These are phyloP conservation scores for Mormoops blainvillei DNA, from an alignment of 2,113 vertebrate genomes.

Conservation along the genomic window DNA sequence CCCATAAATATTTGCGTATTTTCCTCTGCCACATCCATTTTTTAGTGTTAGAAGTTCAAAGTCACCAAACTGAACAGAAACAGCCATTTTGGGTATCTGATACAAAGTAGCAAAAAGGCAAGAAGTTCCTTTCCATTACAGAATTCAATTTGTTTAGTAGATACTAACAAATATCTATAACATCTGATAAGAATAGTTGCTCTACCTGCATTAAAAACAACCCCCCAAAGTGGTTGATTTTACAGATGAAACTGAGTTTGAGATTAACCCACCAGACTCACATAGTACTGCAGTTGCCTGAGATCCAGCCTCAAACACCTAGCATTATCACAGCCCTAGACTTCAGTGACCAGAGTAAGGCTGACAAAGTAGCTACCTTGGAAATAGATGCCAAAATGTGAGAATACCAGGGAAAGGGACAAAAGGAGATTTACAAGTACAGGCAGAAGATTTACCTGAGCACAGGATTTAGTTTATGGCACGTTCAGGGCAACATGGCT, in stretches of 20 bases:
- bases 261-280: not conserved
- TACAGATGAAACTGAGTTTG: not conserved
- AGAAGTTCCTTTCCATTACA: not conserved
- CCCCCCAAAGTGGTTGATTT: not conserved
- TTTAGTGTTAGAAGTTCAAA: not conserved
- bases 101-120: not conserved
- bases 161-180: not conserved
- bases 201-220: not conserved
- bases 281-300: not conserved
- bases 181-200: not conserved
- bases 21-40: not conserved
- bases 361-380: not conserved
- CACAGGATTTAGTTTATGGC: not conserved
- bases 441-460: not conserved
- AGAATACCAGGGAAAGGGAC: fast-evolving
- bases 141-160: not conserved
- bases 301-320: not conserved
- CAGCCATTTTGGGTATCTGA: not conserved
- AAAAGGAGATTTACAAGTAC: not conserved
- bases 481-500: not conserved
- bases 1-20: not conserved
- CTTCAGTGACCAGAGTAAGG: not conserved
- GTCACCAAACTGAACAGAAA: not conserved
- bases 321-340: fast-evolving
- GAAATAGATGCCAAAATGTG: not conserved